These are phyloP conservation scores for Phragmatobia fuliginosa DNA, from an alignment of 2,888 invertebrate species.

Conservation along the genomic window DNA sequence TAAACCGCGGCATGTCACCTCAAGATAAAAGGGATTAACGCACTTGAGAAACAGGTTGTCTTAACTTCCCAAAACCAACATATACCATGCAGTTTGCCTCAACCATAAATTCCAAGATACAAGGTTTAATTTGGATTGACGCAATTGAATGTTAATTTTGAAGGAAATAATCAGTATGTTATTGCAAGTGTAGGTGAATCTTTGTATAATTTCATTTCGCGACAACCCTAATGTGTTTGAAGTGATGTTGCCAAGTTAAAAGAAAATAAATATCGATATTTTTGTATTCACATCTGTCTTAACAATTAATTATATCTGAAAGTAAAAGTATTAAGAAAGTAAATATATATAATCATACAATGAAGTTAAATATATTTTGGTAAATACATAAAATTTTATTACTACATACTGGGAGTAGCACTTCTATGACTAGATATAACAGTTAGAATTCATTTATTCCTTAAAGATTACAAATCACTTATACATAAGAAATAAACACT, in stretches of 20 bases:
- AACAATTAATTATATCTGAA: background rate
- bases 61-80: slow-evolving; percentile 53
- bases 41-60: slow-evolving; percentile 78
- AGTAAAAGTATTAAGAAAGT: background rate
- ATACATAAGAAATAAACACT: too few relatives aligned
- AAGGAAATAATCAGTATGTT: slow-evolving; percentile 77
- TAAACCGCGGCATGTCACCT: slow-evolving; percentile 81
- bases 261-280: slow-evolving; percentile 3
- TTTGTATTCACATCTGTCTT: background rate
- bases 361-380: too few relatives aligned
- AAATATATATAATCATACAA: too few relatives aligned
- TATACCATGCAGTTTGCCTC: slow-evolving; percentile 17
- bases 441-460: too few relatives aligned
- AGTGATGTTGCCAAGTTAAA: slow-evolving; percentile 56
- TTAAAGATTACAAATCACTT: too few relatives aligned
- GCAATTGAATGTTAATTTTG: slow-evolving; percentile 43
- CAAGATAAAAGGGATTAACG: slow-evolving; percentile 82
- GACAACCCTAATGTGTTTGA: slow-evolving; percentile 74
- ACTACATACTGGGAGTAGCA: too few relatives aligned
- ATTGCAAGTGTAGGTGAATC: slow-evolving; percentile 79
- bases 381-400: too few relatives aligned
- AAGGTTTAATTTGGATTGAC: slow-evolving; percentile 42
- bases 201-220: slow-evolving; percentile 82
- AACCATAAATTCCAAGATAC: slow-evolving; percentile 33
- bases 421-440: too few relatives aligned